Base-by-base conservation (phyloP, 2,888 invertebrate genomes). In the Pteria penguin region DNA sequence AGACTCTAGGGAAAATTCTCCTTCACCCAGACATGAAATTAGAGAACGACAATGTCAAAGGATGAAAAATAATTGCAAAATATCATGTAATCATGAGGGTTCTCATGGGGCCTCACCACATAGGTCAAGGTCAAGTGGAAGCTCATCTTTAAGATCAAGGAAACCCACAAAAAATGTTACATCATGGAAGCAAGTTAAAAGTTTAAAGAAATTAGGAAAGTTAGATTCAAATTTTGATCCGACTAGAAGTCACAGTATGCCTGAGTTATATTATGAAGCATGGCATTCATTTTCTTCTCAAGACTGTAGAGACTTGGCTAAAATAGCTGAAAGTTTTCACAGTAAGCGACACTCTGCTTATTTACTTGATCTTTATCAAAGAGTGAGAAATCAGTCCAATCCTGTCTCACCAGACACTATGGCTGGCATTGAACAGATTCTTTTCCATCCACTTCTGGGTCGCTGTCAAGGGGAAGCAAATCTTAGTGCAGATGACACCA, bases 291-390 rank as follows among this genome's bases (percentile, higher is more conserved):
- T 83, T 31, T 76, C 83, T 8, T 78, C 81, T 1, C 69, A 76
- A 58, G 80, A 80, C 52, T 80, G 81, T 62, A 72, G 79, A 3
- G 80, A 82, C 60, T 57, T 83, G 33, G 72, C 84, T 29, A 84
- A 81, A 22, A 78, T 86, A 52, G 85, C 84, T 32, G 82, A 86
- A 36, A 87, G 87, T 75, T 87, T 87, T 75, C 87, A 88, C 72
- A 80, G 80, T 31, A 86, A 87, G 73, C 76, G 87, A 57, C 87
- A 87, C 68, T 87, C 88, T 0, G 86, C 87, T 0, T 87, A 88
- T 52, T 62, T 89, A 8, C 71, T 89, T 54, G 89, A 89, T 62
- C 81, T 89, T 66, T 89, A 88, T 76, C 89, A 89, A 77, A 78
- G 87, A 74, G 82, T 88, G 77, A 82, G 83, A 77, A 82, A 82